These are phyloP conservation scores for Poecilus cupreus DNA, from an alignment of 2,888 invertebrate species.

Conservation along the genomic window DNA sequence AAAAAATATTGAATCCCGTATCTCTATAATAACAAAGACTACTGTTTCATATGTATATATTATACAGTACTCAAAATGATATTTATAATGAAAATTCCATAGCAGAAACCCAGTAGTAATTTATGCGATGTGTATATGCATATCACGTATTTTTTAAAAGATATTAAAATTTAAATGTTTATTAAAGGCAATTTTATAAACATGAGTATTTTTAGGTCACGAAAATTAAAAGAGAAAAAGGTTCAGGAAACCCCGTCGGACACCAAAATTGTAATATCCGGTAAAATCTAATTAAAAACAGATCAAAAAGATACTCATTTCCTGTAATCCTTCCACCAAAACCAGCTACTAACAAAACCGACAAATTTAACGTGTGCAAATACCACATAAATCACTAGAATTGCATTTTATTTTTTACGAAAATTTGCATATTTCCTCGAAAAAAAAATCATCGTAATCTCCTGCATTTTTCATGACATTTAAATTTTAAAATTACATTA, in stretches of 20 bases:
- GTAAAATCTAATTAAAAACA: slow-evolving; percentile 52
- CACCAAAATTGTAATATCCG: slow-evolving; percentile 33
- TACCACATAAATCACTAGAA: slow-evolving; percentile 33
- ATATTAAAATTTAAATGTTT: slow-evolving; percentile 12
- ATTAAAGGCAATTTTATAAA: slow-evolving; percentile 1
- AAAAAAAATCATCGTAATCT: slow-evolving; percentile 35
- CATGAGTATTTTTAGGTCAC: slow-evolving; percentile 8
- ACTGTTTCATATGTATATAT: too few relatives aligned
- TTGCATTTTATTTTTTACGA: slow-evolving; percentile 32
- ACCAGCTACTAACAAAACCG: slow-evolving; percentile 1
- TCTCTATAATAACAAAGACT: too few relatives aligned
- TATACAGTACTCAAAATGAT: too few relatives aligned
- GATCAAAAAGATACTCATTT: slow-evolving; percentile 38
- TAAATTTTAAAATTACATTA: slow-evolving; percentile 48
- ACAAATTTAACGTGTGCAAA: slow-evolving; percentile 42
- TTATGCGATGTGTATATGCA: neutral
- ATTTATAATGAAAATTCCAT: too few relatives aligned
- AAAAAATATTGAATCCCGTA: too few relatives aligned
- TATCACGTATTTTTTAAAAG: neutral
- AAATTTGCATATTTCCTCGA: slow-evolving; percentile 44
- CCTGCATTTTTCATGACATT: slow-evolving; percentile 52
- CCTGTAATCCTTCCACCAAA: slow-evolving; percentile 39
- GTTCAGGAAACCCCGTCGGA: slow-evolving; percentile 10
- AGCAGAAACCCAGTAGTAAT: too few relatives aligned
- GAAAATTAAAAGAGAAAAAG: slow-evolving; percentile 23